These are phyloP conservation scores for Alethe castanea DNA, from an alignment of 2,113 vertebrate genomes.

Conservation along the genomic window DNA sequence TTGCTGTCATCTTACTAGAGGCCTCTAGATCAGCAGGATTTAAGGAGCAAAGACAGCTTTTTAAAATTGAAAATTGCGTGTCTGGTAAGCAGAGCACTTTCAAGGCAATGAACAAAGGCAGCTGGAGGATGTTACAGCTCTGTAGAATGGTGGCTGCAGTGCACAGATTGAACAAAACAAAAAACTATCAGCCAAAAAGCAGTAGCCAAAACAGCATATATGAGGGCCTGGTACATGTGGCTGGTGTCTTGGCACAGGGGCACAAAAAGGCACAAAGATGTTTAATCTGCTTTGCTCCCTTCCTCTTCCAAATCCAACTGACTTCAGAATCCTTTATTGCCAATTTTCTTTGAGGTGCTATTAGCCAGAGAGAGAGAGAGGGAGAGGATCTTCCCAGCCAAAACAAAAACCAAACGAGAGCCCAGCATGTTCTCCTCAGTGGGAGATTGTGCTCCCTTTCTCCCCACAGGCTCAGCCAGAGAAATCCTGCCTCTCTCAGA, in stretches of 20 bases:
- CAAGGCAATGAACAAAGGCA: neutral
- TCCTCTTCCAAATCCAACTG: neutral
- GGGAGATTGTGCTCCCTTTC: neutral
- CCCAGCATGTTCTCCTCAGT: neutral
- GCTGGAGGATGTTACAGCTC: neutral
- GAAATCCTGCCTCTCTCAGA: too few relatives aligned
- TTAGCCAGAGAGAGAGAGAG: neutral
- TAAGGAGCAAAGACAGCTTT: conserved; percentile 30
- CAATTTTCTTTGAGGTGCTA: neutral
- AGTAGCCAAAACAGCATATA: neutral
- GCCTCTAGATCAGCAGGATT: conserved; percentile 5
- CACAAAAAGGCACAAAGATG: neutral
- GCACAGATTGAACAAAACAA: neutral
- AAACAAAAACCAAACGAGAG: neutral
- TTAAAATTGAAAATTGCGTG: conserved; percentile 23
- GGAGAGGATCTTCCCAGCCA: neutral
- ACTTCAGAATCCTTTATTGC: neutral
- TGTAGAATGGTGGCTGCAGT: neutral
- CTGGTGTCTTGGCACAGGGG: neutral
- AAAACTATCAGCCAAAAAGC: neutral
- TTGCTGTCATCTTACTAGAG: neutral
- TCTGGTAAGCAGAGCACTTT: conserved; percentile 5
- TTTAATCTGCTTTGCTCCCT: neutral
- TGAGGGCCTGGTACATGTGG: neutral
- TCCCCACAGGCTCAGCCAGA: fast-evolving